Percentiles rank a stretch among this genome's conserved stretches.
Evolutionary conservation across 2,888 invertebrate genomes (phyloP).

Genomic region (Muschampia plurimacula): DNA sequence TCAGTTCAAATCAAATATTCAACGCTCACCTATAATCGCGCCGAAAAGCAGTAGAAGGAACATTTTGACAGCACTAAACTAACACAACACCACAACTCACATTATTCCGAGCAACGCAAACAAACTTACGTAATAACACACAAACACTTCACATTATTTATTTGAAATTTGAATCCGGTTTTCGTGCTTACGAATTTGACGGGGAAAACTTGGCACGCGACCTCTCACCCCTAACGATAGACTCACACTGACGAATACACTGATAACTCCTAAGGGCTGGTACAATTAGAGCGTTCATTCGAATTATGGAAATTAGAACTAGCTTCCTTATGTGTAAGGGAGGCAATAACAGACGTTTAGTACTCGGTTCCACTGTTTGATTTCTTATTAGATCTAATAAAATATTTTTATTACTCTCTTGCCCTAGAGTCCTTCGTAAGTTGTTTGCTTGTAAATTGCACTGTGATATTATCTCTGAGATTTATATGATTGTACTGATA

Average conservation of each 20-base stretch:
- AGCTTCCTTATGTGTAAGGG: conserved; percentile 30
- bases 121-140: conserved; percentile 15
- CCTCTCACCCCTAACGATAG: conserved; percentile 14
- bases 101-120: conserved; percentile 27
- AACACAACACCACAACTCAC: conserved; percentile 33
- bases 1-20: neutral
- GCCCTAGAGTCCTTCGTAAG: neutral
- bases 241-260: conserved; percentile 18
- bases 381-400: conserved; percentile 25
- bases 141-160: conserved; percentile 31
- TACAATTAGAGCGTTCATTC: conserved; percentile 25
- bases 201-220: neutral
- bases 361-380: conserved; percentile 19
- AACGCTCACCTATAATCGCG: conserved; percentile 29
- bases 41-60: conserved; percentile 27
- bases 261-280: conserved; percentile 29
- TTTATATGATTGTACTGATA: no score
- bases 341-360: conserved; percentile 31
- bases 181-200: conserved; percentile 13
- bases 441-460: neutral
- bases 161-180: conserved; percentile 16
- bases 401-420: neutral
- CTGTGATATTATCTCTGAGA: neutral
- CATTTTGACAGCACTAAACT: conserved; percentile 25
- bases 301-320: conserved; percentile 38